Percentiles rank a stretch among this genome's conserved stretches.
These are phyloP conservation scores for Parazoanthus darwini DNA, from an alignment of 92 coral and sea anemone species.

Conservation along the genomic window DNA sequence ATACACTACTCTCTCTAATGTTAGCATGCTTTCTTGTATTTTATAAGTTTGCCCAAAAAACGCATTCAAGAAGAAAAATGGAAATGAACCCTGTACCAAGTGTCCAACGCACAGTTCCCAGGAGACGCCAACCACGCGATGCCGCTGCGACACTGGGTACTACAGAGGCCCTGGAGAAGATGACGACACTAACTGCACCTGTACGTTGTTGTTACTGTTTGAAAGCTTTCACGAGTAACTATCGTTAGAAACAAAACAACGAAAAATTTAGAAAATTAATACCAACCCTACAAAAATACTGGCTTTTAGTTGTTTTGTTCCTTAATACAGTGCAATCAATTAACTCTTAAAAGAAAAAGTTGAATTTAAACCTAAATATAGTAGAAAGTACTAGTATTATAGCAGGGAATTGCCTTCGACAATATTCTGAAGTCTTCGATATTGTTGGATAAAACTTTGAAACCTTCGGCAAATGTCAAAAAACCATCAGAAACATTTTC, in stretches of 20 bases:
- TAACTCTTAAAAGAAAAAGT: too few relatives aligned
- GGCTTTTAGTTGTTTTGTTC: too few relatives aligned
- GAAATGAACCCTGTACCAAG: neutral
- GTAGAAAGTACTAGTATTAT: too few relatives aligned
- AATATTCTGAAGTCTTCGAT: too few relatives aligned
- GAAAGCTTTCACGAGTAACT: neutral
- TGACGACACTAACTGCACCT: neutral
- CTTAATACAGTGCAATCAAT: too few relatives aligned
- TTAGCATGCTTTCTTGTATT: neutral
- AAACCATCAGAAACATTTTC: too few relatives aligned
- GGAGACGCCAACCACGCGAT: neutral
- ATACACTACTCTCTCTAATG: neutral
- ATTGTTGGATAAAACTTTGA: too few relatives aligned
- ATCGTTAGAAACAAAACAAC: neutral
- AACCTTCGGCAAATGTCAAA: too few relatives aligned
- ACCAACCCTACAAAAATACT: too few relatives aligned
- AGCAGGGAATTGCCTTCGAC: too few relatives aligned
- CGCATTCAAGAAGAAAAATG: neutral
- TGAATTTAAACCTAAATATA: too few relatives aligned
- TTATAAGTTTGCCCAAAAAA: neutral
- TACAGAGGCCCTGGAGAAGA: neutral
- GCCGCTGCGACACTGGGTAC: slow-evolving; percentile 14
- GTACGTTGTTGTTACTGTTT: neutral
- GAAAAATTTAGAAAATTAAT: neutral
- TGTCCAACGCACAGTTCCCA: slow-evolving; percentile 30